These are phyloP conservation scores for Epistrophe grossulariae DNA, from an alignment of 2,888 invertebrate species.

Conservation along the genomic window DNA sequence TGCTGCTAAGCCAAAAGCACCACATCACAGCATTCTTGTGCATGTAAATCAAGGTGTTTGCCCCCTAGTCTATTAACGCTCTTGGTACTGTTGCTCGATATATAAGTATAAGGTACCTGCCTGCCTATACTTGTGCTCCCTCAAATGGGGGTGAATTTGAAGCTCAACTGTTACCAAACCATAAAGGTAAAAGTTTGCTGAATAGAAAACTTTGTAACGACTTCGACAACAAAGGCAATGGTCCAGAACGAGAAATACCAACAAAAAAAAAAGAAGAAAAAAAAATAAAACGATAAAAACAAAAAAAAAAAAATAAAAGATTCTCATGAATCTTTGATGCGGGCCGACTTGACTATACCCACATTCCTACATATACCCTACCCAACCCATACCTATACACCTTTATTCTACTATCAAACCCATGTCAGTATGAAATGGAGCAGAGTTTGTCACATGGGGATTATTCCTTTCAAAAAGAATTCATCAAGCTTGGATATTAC, in stretches of 20 bases:
- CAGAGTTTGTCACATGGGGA: constrained; percentile 49
- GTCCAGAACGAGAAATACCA: constrained; percentile 13
- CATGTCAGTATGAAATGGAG: constrained; percentile 57
- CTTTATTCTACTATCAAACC: constrained; percentile 50
- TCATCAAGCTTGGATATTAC: constrained; percentile 51
- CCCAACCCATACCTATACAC: too few species aligned
- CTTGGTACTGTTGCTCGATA: constrained; percentile 15
- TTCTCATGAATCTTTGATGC: constrained; percentile 70
- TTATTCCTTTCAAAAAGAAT: constrained; percentile 33
- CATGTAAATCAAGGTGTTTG: constrained; percentile 66
- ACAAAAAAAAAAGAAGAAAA: not conserved
- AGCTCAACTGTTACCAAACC: constrained; percentile 68
- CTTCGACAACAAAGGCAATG: constrained; percentile 36
- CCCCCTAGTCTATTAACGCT: constrained; percentile 48
- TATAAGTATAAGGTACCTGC: not conserved
- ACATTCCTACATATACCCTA: too few species aligned
- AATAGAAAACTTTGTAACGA: constrained; percentile 60
- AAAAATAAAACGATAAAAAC: constrained; percentile 17
- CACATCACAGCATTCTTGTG: constrained; percentile 27
- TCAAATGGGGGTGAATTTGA: constrained; percentile 50
- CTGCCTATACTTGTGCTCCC: not conserved
- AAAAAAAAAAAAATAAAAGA: constrained; percentile 46
- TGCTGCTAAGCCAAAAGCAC: constrained; percentile 40
- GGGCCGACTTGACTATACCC: constrained; percentile 38
- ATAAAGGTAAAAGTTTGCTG: constrained; percentile 63